These are phyloP conservation scores for Augiades crinisus DNA, from an alignment of 2,888 invertebrate species.

Conservation along the genomic window DNA sequence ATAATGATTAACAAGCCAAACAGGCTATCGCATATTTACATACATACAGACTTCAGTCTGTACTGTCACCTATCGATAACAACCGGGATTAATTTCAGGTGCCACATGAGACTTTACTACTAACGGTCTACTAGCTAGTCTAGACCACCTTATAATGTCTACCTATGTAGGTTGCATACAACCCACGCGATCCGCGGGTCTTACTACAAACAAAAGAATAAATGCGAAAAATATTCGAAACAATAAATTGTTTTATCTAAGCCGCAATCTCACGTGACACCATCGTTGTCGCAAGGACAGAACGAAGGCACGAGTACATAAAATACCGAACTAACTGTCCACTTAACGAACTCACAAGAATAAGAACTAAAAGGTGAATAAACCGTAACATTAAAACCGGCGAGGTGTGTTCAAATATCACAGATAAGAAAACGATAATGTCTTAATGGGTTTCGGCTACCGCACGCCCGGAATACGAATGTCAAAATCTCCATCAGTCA, in stretches of 20 bases:
- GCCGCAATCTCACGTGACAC: slow-evolving; percentile 23
- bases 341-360: slow-evolving; percentile 14
- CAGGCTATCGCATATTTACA: no score
- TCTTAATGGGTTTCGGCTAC: slow-evolving; percentile 48
- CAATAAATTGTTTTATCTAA: slow-evolving; percentile 18
- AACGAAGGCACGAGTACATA: slow-evolving; percentile 18
- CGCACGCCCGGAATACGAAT: slow-evolving; percentile 35
- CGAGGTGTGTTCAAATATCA: slow-evolving; percentile 43
- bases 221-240: not conserved
- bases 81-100: no score
- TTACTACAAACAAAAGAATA: not conserved
- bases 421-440: slow-evolving; percentile 50
- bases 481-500: slow-evolving; percentile 39
- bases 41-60: no score
- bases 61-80: no score
- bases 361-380: slow-evolving; percentile 30
- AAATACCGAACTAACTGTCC: slow-evolving; percentile 31
- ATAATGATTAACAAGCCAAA: no score
- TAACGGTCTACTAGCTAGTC: no score
- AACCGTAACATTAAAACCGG: slow-evolving; percentile 40
- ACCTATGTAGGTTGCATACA: no score
- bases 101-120: no score
- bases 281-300: slow-evolving; percentile 7
- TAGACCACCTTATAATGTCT: no score
- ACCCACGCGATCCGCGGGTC: no score